Evolutionary conservation across 2,888 invertebrate species (phyloP), one percentile per base, ranked within the genome.

Genomic region (Marasmarcha lunaedactyla): DNA sequence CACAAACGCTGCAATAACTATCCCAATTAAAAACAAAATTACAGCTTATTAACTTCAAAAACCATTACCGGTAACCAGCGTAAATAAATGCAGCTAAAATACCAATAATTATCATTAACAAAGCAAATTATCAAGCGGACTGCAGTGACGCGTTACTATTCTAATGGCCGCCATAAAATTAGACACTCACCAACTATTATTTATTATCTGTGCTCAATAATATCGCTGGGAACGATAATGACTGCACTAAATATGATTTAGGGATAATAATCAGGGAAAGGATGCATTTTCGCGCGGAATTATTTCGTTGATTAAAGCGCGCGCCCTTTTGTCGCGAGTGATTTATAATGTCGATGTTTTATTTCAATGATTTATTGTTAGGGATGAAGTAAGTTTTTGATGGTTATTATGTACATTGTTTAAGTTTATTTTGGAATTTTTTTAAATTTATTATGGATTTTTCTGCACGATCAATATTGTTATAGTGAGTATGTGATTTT

Each of bases 201-300:
- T 67, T 67, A 68, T 63, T 55, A 52, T 56, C 55, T 52, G 57
- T 56, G 61, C 57, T 64, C 64, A 65, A 64, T 63, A 62, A 61
- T 57, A 51, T 53, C 50, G 54, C 45, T 9, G 57, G 49, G 44
- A 47, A 42, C 55, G 64, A 64, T 72, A 73, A 71, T 70, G 70
- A 71, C 69, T 61, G 61, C 65, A 59, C 63, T 72, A 68, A 69
- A 69, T 65, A 63, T 71, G 70, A 71, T 71, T 71, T 66, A 69
- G 63, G 56, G 57, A 54, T 57, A 59, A 59, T 60, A 63, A 66
- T 71, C 63, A 58, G 44, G 36, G 49, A 52, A 59, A 58, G 55
- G 59, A 56, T 54, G 57, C 30, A 30, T 30, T 30, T 30, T 30
- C 50, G 49, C 48, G 47, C 38, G 25, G 36, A 38, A 39, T 39